A percentile compares a stretch with the other conserved stretches of the same genome.
phyloP scores from a whole-genome alignment of 2,888 invertebrate genomes.

The Chromoteleia sp. region DNA sequence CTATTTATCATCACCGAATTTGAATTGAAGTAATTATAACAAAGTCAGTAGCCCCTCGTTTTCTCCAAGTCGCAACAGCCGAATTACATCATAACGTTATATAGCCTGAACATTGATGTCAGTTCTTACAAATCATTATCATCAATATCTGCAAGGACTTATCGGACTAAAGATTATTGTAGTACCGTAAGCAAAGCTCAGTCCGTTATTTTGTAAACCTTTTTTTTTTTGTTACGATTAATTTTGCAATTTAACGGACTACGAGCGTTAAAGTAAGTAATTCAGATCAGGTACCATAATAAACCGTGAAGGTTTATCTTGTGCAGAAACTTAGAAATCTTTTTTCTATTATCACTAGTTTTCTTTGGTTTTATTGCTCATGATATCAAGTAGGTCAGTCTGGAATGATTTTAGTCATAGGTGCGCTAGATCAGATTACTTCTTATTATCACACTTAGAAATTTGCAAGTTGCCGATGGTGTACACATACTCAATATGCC shows the following conservation, averaged over 20 bases:
- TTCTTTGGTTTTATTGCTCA: constrained; percentile 20
- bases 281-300: constrained; percentile 38
- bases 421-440: background rate
- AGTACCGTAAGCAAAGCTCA: constrained; percentile 22
- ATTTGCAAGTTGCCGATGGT: too few species aligned
- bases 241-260: constrained; percentile 40
- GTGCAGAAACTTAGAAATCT: constrained; percentile 26
- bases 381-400: background rate
- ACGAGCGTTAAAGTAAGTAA: constrained; percentile 55
- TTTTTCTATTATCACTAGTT: constrained; percentile 34
- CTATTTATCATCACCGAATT: constrained; percentile 21
- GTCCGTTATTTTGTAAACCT: constrained; percentile 44
- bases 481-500: too few species aligned
- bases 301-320: constrained; percentile 31
- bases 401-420: constrained; percentile 42
- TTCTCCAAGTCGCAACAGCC: constrained; percentile 84
- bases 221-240: constrained; percentile 16
- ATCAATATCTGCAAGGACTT: constrained; percentile 57
- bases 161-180: constrained; percentile 38
- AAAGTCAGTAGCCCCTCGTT: constrained; percentile 80
- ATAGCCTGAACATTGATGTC: constrained; percentile 85
- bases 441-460: background rate
- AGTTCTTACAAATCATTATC: constrained; percentile 72
- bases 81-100: constrained; percentile 83
- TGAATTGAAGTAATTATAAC: background rate